A percentile compares a stretch with the other conserved stretches of the same genome.
These are phyloP conservation scores for Lithophane ornitopus DNA, from an alignment of 2,888 invertebrate genomes.

Conservation along the genomic window DNA sequence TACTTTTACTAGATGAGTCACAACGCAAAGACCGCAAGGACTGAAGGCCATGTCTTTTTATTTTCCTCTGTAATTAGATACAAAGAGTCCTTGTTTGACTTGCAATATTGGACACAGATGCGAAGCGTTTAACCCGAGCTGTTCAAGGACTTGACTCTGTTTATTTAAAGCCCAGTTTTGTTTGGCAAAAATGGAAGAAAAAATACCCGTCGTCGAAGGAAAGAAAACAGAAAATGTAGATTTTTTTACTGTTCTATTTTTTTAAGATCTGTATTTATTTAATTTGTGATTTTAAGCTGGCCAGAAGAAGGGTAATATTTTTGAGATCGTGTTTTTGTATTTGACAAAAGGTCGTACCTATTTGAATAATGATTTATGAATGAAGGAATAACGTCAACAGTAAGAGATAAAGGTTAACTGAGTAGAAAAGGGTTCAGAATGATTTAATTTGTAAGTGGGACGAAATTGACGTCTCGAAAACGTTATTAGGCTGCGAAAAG, in stretches of 20 bases:
- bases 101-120: slow-evolving; percentile 63
- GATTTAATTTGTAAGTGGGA: not conserved
- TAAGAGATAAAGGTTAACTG: slow-evolving; percentile 10
- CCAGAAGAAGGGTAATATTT: not conserved
- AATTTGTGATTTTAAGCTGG: not conserved
- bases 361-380: slow-evolving; percentile 37
- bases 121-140: slow-evolving; percentile 49
- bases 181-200: slow-evolving; percentile 25
- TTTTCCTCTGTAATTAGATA: slow-evolving; percentile 75
- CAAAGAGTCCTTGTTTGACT: slow-evolving; percentile 73
- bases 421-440: not conserved
- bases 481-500: not conserved
- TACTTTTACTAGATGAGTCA: slow-evolving; percentile 53
- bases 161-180: slow-evolving; percentile 30
- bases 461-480: not conserved
- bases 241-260: not conserved
- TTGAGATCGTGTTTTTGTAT: not conserved
- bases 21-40: slow-evolving; percentile 20
- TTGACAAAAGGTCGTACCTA: not conserved
- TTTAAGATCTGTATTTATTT: not conserved
- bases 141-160: slow-evolving; percentile 53
- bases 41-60: slow-evolving; percentile 47
- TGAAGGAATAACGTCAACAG: slow-evolving; percentile 1
- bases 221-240: slow-evolving; percentile 5
- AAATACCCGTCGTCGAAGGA: not conserved